A percentile compares a stretch with the other conserved stretches of the same genome.
Conservation (phyloP, 2,797 vertebrate species). For the Schizopygopsis pylzovi region DNA sequence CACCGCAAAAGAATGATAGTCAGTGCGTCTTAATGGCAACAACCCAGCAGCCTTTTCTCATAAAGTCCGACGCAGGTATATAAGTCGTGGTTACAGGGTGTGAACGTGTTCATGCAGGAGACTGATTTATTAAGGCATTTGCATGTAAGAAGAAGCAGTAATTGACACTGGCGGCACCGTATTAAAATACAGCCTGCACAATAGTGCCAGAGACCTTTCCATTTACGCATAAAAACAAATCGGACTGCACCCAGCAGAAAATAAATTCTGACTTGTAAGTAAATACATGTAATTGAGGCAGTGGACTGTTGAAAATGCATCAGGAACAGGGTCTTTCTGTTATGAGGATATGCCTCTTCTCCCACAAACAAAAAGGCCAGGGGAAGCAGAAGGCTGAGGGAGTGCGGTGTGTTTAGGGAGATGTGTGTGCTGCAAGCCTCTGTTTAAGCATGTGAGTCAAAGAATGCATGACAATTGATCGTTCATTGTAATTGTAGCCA, state of each 20-base stretch:
- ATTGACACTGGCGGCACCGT: slow-evolving; percentile 60
- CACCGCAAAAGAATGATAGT: slow-evolving; percentile 26
- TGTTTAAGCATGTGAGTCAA: slow-evolving; percentile 35
- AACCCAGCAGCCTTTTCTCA: slow-evolving; percentile 50
- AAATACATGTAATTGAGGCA: slow-evolving; percentile 80
- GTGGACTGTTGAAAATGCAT: slow-evolving; percentile 79
- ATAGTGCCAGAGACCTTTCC: slow-evolving; percentile 69
- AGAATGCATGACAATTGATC: slow-evolving; percentile 49
- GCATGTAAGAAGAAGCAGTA: slow-evolving; percentile 68
- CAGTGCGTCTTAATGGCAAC: slow-evolving; percentile 42
- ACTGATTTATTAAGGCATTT: slow-evolving; percentile 74
- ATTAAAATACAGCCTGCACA: slow-evolving; percentile 69
- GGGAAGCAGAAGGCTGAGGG: slow-evolving; percentile 57
- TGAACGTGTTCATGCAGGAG: slow-evolving; percentile 14
- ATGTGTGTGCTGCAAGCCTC: slow-evolving; percentile 13
- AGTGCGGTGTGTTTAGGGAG: slow-evolving; percentile 61
- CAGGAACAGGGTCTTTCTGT: slow-evolving; percentile 72
- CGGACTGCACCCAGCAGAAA: slow-evolving; percentile 69
- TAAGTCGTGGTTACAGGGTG: slow-evolving; percentile 50
- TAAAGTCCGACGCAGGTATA: slow-evolving; percentile 54
- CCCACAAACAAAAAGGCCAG: slow-evolving; percentile 73
- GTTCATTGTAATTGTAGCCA: slow-evolving; percentile 67
- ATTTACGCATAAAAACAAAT: slow-evolving; percentile 75
- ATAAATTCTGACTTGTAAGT: slow-evolving; percentile 79
- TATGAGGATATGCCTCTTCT: slow-evolving; percentile 79